A percentile compares a stretch with the other conserved stretches of the same genome.
Conservation (phyloP, 2,113 vertebrate species). For the Eptesicus fuscus region DNA sequence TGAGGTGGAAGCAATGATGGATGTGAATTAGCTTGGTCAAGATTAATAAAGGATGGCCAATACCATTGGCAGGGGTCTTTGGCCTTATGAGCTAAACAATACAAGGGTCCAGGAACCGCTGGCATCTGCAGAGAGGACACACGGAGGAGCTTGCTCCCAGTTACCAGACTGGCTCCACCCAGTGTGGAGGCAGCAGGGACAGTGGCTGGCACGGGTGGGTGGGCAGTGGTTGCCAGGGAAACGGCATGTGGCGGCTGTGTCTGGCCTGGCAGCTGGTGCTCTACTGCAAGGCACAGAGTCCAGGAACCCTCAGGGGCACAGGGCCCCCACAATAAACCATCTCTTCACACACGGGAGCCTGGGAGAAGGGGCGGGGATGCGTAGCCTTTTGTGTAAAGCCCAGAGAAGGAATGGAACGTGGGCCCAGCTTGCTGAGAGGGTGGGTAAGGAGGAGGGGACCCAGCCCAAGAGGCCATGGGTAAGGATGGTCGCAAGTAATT, state of each 20-base stretch:
- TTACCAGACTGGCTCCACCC: neutral
- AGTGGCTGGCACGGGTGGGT: neutral
- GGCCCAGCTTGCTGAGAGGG: neutral
- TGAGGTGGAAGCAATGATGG: neutral
- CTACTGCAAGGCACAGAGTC: neutral
- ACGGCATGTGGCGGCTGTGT: rapidly evolving
- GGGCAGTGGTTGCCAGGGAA: neutral
- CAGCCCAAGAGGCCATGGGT: neutral
- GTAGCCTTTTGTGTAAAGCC: neutral
- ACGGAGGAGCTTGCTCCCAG: neutral
- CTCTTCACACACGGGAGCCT: neutral
- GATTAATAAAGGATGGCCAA: neutral
- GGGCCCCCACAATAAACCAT: neutral
- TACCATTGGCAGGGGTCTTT: neutral
- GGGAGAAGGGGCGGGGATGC: neutral
- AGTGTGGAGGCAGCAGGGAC: neutral
- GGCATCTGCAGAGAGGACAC: neutral
- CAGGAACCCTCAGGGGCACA: rapidly evolving
- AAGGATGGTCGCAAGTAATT: neutral
- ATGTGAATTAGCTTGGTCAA: neutral
- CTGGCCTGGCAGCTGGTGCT: neutral
- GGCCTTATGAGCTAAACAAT: neutral
- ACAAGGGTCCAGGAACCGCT: neutral
- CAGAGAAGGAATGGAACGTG: neutral
- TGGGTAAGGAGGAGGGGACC: neutral